Percentiles rank a stretch among this genome's conserved stretches.
Evolutionary conservation across 2,113 vertebrate species (phyloP).

Genomic region (Zosterops pallidus): DNA sequence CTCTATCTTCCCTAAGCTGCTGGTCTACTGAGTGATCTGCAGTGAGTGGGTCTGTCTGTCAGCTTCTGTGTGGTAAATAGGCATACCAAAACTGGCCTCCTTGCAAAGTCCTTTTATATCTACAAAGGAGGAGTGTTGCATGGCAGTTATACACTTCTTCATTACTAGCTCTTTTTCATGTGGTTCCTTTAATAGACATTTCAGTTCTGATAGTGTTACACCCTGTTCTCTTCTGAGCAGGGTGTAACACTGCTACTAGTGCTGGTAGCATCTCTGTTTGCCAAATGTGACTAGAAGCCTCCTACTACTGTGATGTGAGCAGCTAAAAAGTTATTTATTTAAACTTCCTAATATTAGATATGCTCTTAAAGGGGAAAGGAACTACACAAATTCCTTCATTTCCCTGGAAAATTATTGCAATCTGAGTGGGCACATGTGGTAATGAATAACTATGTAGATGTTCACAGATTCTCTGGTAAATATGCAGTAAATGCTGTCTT

Average conservation of each 20-base stretch:
- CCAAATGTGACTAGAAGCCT: neutral
- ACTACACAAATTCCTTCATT: neutral
- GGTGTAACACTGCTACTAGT: neutral
- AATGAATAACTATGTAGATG: neutral
- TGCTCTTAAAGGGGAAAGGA: neutral
- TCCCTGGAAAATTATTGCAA: neutral
- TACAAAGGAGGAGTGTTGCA: conserved; percentile 9
- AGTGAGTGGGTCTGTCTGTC: neutral
- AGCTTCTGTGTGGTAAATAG: neutral
- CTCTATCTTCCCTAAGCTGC: neutral
- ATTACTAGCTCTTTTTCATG: conserved; percentile 34
- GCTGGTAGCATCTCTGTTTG: neutral
- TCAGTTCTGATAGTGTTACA: conserved; percentile 19
- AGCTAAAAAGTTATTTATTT: neutral
- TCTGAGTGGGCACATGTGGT: neutral
- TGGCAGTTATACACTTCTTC: neutral
- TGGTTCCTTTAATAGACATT: conserved; percentile 23
- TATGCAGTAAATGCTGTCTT: neutral
- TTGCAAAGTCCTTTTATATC: neutral
- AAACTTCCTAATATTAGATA: neutral
- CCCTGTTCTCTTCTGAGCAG: neutral
- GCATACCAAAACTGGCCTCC: neutral
- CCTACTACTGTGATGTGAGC: neutral
- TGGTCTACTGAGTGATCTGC: neutral
- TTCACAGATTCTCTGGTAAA: neutral